Conservation (phyloP, 2,888 invertebrate species). For the Desoria tigrina region DNA sequence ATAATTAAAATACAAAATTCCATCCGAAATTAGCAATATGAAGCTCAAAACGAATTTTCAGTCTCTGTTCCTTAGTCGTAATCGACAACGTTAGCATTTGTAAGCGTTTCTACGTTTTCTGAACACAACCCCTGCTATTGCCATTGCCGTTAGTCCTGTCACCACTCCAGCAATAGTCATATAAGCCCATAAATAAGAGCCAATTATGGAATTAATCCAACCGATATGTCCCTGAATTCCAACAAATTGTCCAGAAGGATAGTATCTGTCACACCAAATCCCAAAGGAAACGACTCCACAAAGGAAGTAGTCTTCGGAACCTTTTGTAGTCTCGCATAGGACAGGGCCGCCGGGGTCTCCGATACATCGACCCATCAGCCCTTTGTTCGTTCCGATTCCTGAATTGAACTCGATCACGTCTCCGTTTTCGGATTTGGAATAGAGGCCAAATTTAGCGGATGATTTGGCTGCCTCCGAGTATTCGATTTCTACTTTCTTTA, state of each 20-base stretch:
- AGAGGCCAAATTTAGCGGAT: background rate
- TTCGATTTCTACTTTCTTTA: conserved; percentile 1
- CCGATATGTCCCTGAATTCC: background rate
- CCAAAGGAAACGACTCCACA: conserved; percentile 13
- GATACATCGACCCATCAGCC: conserved; percentile 16
- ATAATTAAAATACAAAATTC: too few relatives aligned
- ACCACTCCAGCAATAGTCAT: background rate
- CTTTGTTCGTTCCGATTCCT: conserved; percentile 9
- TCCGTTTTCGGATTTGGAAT: background rate
- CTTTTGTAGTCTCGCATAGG: background rate
- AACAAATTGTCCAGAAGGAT: conserved; percentile 1
- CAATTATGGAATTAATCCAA: background rate
- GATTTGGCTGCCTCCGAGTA: background rate
- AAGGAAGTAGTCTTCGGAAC: background rate
- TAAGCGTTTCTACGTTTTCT: background rate
- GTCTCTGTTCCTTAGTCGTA: too few relatives aligned
- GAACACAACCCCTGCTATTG: too few relatives aligned
- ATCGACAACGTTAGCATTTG: too few relatives aligned
- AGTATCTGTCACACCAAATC: conserved; percentile 20
- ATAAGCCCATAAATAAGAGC: conserved; percentile 13
- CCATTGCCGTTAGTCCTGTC: too few relatives aligned
- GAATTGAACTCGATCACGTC: conserved; percentile 2
- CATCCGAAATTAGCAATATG: too few relatives aligned
- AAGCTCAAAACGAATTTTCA: too few relatives aligned
- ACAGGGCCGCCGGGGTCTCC: conserved; percentile 12